These are phyloP conservation scores for Ditula angustiorana DNA, from an alignment of 2,888 invertebrate genomes.

Conservation along the genomic window DNA sequence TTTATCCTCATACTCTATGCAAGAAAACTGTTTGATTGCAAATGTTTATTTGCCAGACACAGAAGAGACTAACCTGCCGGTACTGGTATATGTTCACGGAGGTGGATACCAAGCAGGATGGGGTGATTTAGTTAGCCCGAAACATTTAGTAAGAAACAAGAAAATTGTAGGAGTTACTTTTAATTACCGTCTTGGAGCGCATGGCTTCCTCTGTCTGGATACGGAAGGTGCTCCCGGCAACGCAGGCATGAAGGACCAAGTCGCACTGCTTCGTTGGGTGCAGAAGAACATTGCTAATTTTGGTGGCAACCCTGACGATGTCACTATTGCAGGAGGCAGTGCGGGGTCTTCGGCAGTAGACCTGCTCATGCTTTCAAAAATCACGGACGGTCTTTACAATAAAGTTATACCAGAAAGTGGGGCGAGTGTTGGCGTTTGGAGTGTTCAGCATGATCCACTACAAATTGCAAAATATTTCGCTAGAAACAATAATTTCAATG, in stretches of 20 bases:
- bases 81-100: constrained; percentile 54
- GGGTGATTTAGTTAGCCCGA: constrained; percentile 38
- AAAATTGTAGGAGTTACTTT: constrained; percentile 47
- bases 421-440: constrained; percentile 49
- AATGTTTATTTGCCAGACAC: constrained; percentile 51
- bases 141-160: constrained; percentile 36
- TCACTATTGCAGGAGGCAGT: constrained; percentile 63
- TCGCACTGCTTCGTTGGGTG: constrained; percentile 63
- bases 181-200: constrained; percentile 50
- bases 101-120: constrained; percentile 50
- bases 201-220: constrained; percentile 58
- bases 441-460: constrained; percentile 59
- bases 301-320: constrained; percentile 67
- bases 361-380: constrained; percentile 59
- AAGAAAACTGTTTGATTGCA: constrained; percentile 35
- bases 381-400: constrained; percentile 59
- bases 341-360: constrained; percentile 64
- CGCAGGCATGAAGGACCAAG: constrained; percentile 70
- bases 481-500: no score
- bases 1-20: neutral
- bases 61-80: constrained; percentile 48
- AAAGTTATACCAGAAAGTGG: constrained; percentile 66
- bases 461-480: constrained; percentile 60
- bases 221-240: constrained; percentile 56
- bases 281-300: constrained; percentile 62